These are phyloP conservation scores for Macrocentrus cingulum DNA, from an alignment of 1,140 invertebrate genomes.

Conservation along the genomic window DNA sequence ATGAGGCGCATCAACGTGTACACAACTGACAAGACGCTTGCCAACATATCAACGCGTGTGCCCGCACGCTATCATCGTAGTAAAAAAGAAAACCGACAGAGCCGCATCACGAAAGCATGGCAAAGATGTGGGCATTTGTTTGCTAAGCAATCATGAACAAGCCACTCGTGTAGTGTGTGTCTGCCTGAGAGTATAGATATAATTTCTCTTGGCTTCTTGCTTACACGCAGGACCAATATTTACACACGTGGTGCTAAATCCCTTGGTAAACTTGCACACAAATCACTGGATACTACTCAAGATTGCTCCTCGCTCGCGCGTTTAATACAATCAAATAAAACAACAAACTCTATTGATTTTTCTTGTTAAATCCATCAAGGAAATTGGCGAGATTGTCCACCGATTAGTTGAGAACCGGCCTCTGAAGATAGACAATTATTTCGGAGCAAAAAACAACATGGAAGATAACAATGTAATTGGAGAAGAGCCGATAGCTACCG, in stretches of 20 bases:
- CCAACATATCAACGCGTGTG: not conserved
- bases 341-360: too few relatives aligned
- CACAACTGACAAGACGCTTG: too few relatives aligned
- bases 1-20: not conserved
- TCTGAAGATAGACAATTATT: too few relatives aligned
- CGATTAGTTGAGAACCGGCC: too few relatives aligned
- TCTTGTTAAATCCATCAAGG: too few relatives aligned
- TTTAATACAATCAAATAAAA: not conserved
- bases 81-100: too few relatives aligned
- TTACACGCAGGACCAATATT: slow-evolving; percentile 32
- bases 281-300: too few relatives aligned
- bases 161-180: slow-evolving; percentile 24
- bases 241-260: slow-evolving; percentile 26
- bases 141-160: slow-evolving; percentile 26
- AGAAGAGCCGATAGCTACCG: slow-evolving; percentile 16
- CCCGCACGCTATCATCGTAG: not conserved
- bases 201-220: slow-evolving; percentile 28
- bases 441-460: not conserved
- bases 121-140: slow-evolving; percentile 33
- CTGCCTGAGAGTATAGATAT: slow-evolving; percentile 30
- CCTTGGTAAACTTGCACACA: slow-evolving; percentile 6
- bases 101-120: not conserved
- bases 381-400: too few relatives aligned
- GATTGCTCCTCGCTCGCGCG: too few relatives aligned
- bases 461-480: slow-evolving; percentile 25